Conservation (phyloP, 2,888 invertebrate genomes). For the Diplazon laetatorius region DNA sequence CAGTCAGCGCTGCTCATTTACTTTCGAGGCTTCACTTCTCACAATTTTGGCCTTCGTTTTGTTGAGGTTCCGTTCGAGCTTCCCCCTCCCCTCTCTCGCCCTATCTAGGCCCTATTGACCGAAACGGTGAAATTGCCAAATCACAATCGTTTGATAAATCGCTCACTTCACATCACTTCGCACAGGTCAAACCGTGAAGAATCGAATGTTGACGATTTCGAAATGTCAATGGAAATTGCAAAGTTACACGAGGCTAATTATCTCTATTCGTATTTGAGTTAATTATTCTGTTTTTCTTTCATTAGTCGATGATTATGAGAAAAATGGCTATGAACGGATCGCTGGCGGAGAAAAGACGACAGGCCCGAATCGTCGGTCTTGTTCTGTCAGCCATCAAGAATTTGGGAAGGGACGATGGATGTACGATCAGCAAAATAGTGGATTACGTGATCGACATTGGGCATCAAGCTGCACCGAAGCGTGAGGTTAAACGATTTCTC, state of each 20-base stretch:
- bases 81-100: too few species aligned
- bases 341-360: constrained; percentile 52
- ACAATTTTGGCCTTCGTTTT: too few species aligned
- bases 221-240: constrained; percentile 33
- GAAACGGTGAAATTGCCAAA: neutral
- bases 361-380: constrained; percentile 65
- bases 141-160: neutral
- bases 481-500: constrained; percentile 65
- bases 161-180: constrained; percentile 53
- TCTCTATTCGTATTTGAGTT: constrained; percentile 10
- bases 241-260: constrained; percentile 20
- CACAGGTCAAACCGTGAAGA: neutral
- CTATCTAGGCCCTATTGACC: too few species aligned
- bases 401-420: constrained; percentile 66
- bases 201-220: constrained; percentile 19
- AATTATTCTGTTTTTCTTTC: neutral
- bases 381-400: constrained; percentile 69
- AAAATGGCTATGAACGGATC: constrained; percentile 50
- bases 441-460: constrained; percentile 66
- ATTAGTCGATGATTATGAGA: neutral
- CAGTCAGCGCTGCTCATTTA: too few species aligned
- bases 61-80: too few species aligned
- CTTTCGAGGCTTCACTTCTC: too few species aligned
- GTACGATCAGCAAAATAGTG: constrained; percentile 70
- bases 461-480: constrained; percentile 67